These are phyloP conservation scores for Tribolium castaneum DNA, from an alignment of 1,140 invertebrate genomes.

Conservation along the genomic window DNA sequence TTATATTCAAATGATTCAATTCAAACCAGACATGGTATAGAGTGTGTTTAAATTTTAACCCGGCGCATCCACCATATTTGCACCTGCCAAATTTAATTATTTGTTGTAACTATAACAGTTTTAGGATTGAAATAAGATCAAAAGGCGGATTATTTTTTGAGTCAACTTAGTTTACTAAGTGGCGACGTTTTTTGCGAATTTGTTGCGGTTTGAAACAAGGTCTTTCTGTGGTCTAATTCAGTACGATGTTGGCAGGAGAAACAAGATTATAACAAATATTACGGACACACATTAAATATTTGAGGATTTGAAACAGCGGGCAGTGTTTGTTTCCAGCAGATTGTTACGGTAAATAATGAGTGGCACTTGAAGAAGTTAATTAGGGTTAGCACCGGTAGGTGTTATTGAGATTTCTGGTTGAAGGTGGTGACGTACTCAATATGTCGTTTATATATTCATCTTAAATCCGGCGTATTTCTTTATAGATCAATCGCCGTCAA, in stretches of 20 bases:
- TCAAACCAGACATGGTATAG: too few species aligned
- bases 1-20: too few species aligned
- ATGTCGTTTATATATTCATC: constrained; percentile 30
- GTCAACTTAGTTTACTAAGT: not conserved
- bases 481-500: constrained; percentile 41
- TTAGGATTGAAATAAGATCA: too few species aligned
- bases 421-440: constrained; percentile 9
- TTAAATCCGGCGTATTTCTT: constrained; percentile 30
- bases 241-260: not conserved
- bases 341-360: not conserved
- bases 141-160: too few species aligned
- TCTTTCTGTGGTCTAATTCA: not conserved
- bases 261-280: not conserved
- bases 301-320: not conserved
- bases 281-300: not conserved
- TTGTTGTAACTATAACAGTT: too few species aligned
- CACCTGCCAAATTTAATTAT: too few species aligned
- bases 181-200: not conserved
- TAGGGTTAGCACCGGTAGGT: not conserved
- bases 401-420: not conserved
- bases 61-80: too few species aligned
- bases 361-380: not conserved
- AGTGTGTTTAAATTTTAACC: too few species aligned
- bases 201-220: not conserved
- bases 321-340: not conserved